A percentile compares a stretch with the other conserved stretches of the same genome.
Evolutionary conservation across 1,140 invertebrate genomes (phyloP).

Genomic region (Bombus polaris): DNA sequence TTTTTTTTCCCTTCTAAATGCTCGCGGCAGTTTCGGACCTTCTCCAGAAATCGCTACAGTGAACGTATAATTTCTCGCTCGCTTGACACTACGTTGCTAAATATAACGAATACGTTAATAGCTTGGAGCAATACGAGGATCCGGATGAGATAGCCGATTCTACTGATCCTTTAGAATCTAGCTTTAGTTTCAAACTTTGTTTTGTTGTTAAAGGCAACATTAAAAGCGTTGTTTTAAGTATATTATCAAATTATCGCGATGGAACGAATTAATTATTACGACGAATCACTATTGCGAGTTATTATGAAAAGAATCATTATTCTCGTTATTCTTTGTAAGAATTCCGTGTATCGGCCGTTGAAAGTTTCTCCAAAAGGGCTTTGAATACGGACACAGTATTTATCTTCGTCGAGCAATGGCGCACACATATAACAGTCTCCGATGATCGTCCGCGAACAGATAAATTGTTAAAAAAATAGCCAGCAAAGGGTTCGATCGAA

Average conservation of each 20-base stretch:
- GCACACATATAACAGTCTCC: slow-evolving; percentile 31
- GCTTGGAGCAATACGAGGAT: not conserved
- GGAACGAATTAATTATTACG: not conserved
- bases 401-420: slow-evolving; percentile 35
- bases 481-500: slow-evolving; percentile 7
- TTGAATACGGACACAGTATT: slow-evolving; percentile 32
- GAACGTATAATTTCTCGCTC: not conserved
- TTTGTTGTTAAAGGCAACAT: not conserved
- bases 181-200: too few species aligned
- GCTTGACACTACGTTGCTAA: not conserved
- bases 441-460: slow-evolving; percentile 36
- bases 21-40: not conserved
- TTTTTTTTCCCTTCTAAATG: not conserved
- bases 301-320: not conserved
- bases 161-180: not conserved
- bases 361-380: slow-evolving; percentile 6
- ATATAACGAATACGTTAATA: not conserved
- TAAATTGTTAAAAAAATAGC: slow-evolving; percentile 69
- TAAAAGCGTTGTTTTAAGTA: fast-evolving
- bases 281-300: not conserved
- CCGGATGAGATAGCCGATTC: not conserved
- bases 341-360: not conserved
- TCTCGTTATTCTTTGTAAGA: not conserved
- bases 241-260: not conserved
- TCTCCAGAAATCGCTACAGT: not conserved